Base-by-base conservation (phyloP, 2,888 invertebrate species). In the Eutolmus rufibarbis region DNA sequence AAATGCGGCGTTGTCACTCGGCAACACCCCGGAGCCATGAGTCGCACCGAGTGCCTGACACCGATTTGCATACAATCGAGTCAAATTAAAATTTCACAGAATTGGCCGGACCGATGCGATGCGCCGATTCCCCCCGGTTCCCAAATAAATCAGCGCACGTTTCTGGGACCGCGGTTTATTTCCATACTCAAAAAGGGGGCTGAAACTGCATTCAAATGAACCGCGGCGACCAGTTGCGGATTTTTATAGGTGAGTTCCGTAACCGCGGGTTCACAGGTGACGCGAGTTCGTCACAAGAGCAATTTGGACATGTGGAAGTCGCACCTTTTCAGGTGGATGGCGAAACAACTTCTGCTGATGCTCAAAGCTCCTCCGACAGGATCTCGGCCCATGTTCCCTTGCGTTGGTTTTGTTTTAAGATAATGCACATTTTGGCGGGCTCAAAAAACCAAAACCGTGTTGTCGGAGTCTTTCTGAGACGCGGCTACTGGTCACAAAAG, bases 1-100 rank as follows among this genome's bases (percentile, higher is more conserved):
- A 82, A 82, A 57, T 82, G 56, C 37, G 46, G 31, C 37, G 57
- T 66, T 82, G 82, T 82, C 82, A 82, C 82, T 57, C 57, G 66
- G 82, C 82, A 82, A 82, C 82, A 82, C 82, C 82, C 82, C 82
- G 37, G 37, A 82, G 82, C 34, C 57, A 66, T 57, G 57, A 82
- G 57, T 66, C 40, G 57, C 37, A 82, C 57, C 37, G 31, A 82
- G 34, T 51, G 82, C 19, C 82, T 56, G 57, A 56, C 57, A 37
- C 34, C 31, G 40, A 82, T 82, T 82, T 82, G 82, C 82, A 82
- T 82, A 82, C 82, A 82, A 82, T 82, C 57, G 82, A 82, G 57
- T 82, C 82, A 82, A 82, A 82, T 82, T 82, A 82, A 82, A 82
- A 82, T 82, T 82, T 82, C 82, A 82, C 82, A 57, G 82, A 82